Percentiles rank a stretch among this genome's conserved stretches.
phyloP scores from a whole-genome alignment of 2,888 invertebrate species.

The Drosophila parthenogenetica region DNA sequence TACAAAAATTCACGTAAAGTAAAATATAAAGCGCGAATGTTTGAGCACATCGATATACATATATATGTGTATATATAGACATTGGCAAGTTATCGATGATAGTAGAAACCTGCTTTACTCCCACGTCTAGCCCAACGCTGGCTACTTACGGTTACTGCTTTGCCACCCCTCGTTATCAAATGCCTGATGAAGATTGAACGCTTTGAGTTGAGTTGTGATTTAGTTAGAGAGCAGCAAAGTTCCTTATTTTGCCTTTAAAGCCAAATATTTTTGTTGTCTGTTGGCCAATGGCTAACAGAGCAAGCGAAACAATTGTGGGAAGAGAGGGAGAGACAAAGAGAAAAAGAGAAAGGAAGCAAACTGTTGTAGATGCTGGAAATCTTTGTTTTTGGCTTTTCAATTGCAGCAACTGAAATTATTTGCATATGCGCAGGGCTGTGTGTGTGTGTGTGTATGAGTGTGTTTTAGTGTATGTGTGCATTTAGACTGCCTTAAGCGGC shows the following conservation, averaged over 20 bases:
- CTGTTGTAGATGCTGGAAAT: conserved; percentile 6
- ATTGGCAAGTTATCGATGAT: conserved; percentile 19
- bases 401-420: conserved; percentile 70
- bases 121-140: background rate
- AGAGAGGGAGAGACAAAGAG: background rate
- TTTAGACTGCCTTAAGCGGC: conserved; percentile 60
- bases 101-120: background rate
- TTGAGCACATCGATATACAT: conserved; percentile 25
- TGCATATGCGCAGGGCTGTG: conserved; percentile 58
- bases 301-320: background rate
- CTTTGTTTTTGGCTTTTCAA: conserved; percentile 60
- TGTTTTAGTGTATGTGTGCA: conserved; percentile 13
- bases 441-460: conserved; percentile 8
- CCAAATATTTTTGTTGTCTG: conserved; percentile 62
- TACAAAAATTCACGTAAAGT: conserved; percentile 37
- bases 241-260: conserved; percentile 62
- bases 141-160: background rate
- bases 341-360: background rate
- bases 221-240: conserved; percentile 47
- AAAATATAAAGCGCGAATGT: conserved; percentile 40
- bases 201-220: conserved; percentile 53
- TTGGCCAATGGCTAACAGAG: conserved; percentile 45
- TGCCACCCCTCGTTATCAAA: conserved; percentile 13
- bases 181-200: conserved; percentile 73
- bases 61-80: background rate